These are phyloP conservation scores for Caenorhabditis inopinata DNA, from an alignment of 1,140 invertebrate genomes.

Conservation along the genomic window DNA sequence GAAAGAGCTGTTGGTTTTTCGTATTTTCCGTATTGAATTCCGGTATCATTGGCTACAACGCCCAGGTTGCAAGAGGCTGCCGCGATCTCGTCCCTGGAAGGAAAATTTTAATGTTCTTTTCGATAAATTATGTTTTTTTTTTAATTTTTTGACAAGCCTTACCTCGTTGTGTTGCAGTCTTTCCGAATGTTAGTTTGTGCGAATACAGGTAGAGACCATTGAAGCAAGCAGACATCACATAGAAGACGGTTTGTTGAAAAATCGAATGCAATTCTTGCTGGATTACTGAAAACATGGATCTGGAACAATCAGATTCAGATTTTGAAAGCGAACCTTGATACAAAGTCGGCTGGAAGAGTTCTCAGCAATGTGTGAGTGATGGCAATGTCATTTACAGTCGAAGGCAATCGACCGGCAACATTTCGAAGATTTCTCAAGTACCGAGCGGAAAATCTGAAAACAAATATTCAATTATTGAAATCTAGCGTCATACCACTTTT, in stretches of 20 bases:
- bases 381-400: no score
- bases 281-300: background rate
- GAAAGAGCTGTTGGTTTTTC: background rate
- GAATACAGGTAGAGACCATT: background rate
- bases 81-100: background rate
- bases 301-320: background rate
- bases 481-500: no score
- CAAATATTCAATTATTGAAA: no score
- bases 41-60: background rate
- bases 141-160: no score
- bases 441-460: no score
- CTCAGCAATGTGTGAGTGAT: background rate
- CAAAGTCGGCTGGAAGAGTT: background rate
- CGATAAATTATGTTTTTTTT: no score
- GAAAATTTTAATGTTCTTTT: background rate
- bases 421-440: no score
- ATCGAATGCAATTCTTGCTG: background rate
- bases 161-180: background rate
- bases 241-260: background rate
- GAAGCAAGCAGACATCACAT: background rate
- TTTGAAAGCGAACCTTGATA: background rate
- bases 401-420: no score
- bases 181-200: background rate
- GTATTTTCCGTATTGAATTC: slow-evolving; percentile 1
- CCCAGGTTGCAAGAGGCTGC: background rate